Evolutionary conservation across 2,797 vertebrate species (phyloP).

Genomic region (Alcedo quadribrachys): DNA sequence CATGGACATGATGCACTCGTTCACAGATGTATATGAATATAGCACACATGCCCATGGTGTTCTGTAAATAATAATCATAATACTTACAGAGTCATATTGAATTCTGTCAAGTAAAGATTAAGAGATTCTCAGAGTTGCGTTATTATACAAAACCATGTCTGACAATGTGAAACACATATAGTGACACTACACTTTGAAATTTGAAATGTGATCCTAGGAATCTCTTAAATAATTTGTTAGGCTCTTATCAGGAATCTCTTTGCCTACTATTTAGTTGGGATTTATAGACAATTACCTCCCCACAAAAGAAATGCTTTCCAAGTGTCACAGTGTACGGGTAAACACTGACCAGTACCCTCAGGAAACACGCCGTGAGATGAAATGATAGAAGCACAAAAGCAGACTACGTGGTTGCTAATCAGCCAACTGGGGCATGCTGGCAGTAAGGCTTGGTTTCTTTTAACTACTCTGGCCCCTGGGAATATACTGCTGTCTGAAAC

Average conservation of each 20-base stretch:
- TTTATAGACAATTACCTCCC: slow-evolving; percentile 47
- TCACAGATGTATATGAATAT: not conserved
- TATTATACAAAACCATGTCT: not conserved
- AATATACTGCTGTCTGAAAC: slow-evolving; percentile 17
- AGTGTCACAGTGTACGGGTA: not conserved
- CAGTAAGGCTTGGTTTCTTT: slow-evolving; percentile 20
- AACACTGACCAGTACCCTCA: slow-evolving; percentile 59
- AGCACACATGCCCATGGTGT: not conserved
- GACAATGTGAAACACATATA: not conserved
- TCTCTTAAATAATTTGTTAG: slow-evolving; percentile 37
- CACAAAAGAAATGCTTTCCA: slow-evolving; percentile 28
- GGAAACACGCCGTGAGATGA: not conserved
- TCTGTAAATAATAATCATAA: not conserved
- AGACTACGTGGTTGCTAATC: not conserved
- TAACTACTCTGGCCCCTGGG: not conserved
- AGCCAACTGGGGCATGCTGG: slow-evolving; percentile 11
- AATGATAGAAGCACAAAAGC: slow-evolving; percentile 5
- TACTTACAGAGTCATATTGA: not conserved
- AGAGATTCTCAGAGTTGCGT: not conserved
- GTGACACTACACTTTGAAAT: not conserved
- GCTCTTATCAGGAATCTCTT: slow-evolving; percentile 23
- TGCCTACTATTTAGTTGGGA: not conserved
- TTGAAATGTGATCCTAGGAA: slow-evolving; percentile 12
- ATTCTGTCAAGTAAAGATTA: slow-evolving; percentile 1
- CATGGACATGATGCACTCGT: not conserved